Evolutionary conservation across 2,113 vertebrate genomes (phyloP).

Genomic region (Otis tarda): DNA sequence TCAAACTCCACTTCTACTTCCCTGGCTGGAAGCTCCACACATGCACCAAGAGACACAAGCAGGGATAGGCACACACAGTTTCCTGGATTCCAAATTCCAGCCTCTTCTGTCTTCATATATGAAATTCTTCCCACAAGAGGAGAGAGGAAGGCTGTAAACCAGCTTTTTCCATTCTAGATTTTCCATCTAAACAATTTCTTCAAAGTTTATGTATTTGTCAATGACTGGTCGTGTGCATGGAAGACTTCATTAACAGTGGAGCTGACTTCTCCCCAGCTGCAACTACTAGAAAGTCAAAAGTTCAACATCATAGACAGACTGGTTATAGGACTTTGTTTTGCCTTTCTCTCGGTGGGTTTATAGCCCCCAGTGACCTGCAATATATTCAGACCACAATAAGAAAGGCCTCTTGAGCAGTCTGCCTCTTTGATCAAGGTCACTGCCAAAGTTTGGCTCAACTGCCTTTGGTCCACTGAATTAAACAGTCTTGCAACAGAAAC

Average conservation of each 20-base stretch:
- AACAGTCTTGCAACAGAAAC: background rate
- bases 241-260: background rate
- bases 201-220: background rate
- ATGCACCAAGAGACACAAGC: background rate
- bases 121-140: background rate
- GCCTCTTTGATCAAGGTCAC: conserved; percentile 1
- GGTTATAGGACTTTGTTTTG: background rate
- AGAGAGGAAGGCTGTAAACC: background rate
- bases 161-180: background rate
- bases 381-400: background rate
- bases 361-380: background rate
- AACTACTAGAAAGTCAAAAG: background rate
- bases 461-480: background rate
- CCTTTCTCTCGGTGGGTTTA: background rate
- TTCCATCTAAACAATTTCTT: background rate
- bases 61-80: background rate
- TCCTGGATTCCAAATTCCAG: background rate
- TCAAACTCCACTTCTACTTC: background rate
- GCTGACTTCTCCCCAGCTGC: background rate
- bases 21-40: background rate
- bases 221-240: background rate
- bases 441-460: background rate
- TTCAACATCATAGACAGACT: background rate
- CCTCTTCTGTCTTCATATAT: background rate
- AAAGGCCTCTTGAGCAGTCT: background rate